Conservation (phyloP, 2,888 invertebrate genomes). For the Oligia latruncula region DNA sequence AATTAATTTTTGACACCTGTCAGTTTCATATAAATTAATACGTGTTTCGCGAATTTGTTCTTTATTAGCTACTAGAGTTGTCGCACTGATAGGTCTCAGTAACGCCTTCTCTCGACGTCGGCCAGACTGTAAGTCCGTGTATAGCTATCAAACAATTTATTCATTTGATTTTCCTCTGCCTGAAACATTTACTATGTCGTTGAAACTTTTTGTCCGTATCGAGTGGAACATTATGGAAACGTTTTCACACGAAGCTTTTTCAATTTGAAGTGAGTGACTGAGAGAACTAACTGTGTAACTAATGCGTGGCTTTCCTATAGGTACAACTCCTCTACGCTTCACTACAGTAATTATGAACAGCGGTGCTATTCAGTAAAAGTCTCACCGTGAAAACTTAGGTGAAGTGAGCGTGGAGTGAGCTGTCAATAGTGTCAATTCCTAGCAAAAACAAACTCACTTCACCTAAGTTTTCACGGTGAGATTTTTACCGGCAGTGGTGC, state of each 20-base stretch:
- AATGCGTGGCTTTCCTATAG: too few species aligned
- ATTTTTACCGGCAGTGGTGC: too few species aligned
- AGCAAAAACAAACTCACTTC: too few species aligned
- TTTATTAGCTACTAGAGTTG: neutral
- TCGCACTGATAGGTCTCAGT: neutral
- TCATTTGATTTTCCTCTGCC: neutral
- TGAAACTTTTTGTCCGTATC: conserved; percentile 1
- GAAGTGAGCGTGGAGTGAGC: too few species aligned
- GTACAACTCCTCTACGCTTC: too few species aligned
- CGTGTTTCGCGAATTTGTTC: neutral
- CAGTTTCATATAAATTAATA: neutral
- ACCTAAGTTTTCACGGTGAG: too few species aligned
- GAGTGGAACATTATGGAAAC: neutral
- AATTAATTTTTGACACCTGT: neutral
- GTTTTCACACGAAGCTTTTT: neutral
- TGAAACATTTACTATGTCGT: conserved; percentile 5
- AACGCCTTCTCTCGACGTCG: neutral
- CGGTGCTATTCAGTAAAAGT: too few species aligned
- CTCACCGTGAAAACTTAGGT: too few species aligned
- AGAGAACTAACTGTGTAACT: too few species aligned
- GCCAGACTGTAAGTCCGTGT: neutral
- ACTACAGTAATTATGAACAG: too few species aligned
- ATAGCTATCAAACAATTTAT: neutral
- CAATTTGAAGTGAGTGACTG: too few species aligned
- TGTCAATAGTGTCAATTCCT: too few species aligned